A percentile compares a stretch with the other conserved stretches of the same genome.
Evolutionary conservation across 2,888 invertebrate species (phyloP).

Genomic region (Drosophila mettleri): DNA sequence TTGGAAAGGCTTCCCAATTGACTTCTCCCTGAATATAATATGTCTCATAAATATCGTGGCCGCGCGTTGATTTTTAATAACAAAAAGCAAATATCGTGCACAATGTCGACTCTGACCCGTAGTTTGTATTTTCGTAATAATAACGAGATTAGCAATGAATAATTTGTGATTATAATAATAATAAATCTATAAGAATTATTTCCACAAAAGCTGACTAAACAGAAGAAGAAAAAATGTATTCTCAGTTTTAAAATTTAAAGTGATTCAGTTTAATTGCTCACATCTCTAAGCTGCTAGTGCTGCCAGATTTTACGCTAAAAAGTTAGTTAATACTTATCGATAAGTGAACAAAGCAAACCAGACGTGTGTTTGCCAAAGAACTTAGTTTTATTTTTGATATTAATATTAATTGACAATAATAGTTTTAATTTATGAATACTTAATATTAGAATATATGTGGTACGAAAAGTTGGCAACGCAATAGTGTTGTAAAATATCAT

Average conservation of each 20-base stretch:
- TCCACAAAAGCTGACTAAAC: too few relatives aligned
- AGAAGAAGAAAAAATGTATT: background rate
- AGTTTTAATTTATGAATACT: background rate
- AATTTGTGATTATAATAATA: background rate
- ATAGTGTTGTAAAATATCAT: slow-evolving; percentile 43
- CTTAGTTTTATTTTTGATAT: background rate
- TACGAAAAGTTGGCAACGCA: slow-evolving; percentile 30
- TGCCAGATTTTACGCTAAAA: slow-evolving; percentile 14
- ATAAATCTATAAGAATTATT: too few relatives aligned
- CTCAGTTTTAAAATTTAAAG: background rate
- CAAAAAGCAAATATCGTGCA: slow-evolving; percentile 96
- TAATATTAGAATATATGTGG: background rate
- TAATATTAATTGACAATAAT: background rate
- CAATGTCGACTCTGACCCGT: slow-evolving; percentile 95
- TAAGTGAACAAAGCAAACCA: background rate
- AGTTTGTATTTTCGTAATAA: slow-evolving; percentile 88
- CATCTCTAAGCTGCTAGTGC: slow-evolving; percentile 28
- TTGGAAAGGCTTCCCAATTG: background rate
- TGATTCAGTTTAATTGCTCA: background rate
- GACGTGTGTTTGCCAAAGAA: accelerated
- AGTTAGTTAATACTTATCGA: background rate
- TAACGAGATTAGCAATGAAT: background rate
- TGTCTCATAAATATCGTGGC: slow-evolving; percentile 92
- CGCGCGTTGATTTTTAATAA: slow-evolving; percentile 95
- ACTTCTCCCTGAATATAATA: slow-evolving; percentile 89